Percentiles rank a stretch among this genome's conserved stretches.
phyloP scores from a whole-genome alignment of 2,888 invertebrate genomes.

The Drosophila kuntzei region DNA sequence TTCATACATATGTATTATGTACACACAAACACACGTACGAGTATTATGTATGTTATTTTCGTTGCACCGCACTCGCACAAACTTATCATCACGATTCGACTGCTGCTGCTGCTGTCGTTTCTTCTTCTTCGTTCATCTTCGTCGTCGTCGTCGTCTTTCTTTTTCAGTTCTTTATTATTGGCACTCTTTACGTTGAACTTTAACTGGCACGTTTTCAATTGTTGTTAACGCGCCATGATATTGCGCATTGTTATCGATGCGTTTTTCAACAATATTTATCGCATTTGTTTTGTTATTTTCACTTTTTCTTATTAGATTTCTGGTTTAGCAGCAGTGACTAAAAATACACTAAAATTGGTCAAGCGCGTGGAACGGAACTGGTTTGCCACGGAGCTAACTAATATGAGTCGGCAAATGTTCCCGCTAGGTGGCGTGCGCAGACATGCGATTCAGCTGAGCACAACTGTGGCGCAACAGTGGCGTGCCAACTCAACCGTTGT shows the following conservation, averaged over 20 bases:
- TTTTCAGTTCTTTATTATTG: constrained; percentile 37
- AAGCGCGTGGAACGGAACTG: constrained; percentile 64
- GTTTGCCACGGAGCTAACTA: constrained; percentile 50
- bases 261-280: constrained; percentile 68
- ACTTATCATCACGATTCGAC: constrained; percentile 72
- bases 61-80: constrained; percentile 77
- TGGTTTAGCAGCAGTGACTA: constrained; percentile 65
- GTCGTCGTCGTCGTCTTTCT: constrained; percentile 70
- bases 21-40: constrained; percentile 54
- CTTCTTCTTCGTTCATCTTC: constrained; percentile 75
- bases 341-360: constrained; percentile 65
- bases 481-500: constrained; percentile 32
- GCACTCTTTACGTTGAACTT: constrained; percentile 31
- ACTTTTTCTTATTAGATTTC: constrained; percentile 72
- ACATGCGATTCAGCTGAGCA: too few relatives aligned
- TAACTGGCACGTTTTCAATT: constrained; percentile 41
- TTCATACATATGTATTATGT: constrained; percentile 31
- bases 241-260: constrained; percentile 52
- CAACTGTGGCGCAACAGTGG: constrained; percentile 39
- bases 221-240: constrained; percentile 49
- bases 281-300: constrained; percentile 79
- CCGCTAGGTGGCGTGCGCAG: constrained; percentile 48
- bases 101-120: constrained; percentile 74
- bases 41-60: constrained; percentile 74
- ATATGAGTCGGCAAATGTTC: constrained; percentile 5